These are phyloP conservation scores for Enteromius afrohamiltoni DNA, from an alignment of 2,797 vertebrate genomes.

Conservation along the genomic window DNA sequence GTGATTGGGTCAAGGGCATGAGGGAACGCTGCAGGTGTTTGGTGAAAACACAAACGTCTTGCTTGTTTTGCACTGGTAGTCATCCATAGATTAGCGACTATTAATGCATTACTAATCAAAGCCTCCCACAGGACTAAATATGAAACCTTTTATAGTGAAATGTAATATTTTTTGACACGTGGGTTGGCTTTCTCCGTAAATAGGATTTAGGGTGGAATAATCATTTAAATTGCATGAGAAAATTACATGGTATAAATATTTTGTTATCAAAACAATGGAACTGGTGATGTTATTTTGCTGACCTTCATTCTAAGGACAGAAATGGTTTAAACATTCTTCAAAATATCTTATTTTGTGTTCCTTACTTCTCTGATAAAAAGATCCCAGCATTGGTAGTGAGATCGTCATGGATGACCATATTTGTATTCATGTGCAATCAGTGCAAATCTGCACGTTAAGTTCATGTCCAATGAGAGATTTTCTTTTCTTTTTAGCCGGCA, in stretches of 20 bases:
- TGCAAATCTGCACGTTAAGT: neutral
- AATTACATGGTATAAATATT: neutral
- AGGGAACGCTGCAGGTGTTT: conserved; percentile 67
- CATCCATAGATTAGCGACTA: neutral
- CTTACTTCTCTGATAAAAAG: neutral
- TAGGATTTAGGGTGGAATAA: neutral
- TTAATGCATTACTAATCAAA: conserved; percentile 6
- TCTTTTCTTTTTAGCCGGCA: conserved; percentile 40
- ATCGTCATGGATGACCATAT: neutral
- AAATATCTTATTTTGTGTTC: conserved; percentile 11
- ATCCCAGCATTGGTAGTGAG: neutral
- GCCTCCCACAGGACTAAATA: conserved; percentile 3
- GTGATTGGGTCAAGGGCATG: conserved; percentile 46
- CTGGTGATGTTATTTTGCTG: neutral
- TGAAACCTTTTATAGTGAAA: neutral
- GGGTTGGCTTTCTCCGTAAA: conserved; percentile 25
- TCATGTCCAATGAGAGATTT: conserved; percentile 34
- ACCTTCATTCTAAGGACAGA: neutral
- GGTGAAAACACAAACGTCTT: conserved; percentile 63
- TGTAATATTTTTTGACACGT: neutral
- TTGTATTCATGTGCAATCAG: neutral
- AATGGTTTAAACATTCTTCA: neutral
- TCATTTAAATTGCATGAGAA: neutral
- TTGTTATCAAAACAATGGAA: neutral
- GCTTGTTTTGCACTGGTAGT: conserved; percentile 25